Conservation (phyloP, 2,888 invertebrate genomes). For the Drosophila cognata region DNA sequence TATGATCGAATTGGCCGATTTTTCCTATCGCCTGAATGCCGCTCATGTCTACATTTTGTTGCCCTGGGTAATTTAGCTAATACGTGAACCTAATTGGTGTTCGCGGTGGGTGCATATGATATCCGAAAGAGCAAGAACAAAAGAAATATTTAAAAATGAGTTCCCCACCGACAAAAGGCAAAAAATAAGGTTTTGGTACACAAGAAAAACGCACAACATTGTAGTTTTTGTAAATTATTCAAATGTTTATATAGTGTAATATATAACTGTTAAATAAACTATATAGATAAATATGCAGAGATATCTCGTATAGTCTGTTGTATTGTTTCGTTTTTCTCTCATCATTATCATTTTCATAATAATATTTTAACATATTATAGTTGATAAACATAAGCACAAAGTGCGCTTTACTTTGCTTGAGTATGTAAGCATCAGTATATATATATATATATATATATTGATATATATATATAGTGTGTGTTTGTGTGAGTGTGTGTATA, state of each 20-base stretch:
- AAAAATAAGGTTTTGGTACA: background rate
- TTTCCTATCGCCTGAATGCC: background rate
- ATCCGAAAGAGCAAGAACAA: background rate
- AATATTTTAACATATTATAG: conserved; percentile 28
- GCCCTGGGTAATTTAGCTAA: background rate
- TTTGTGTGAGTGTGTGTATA: conserved; percentile 21
- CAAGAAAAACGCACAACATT: conserved; percentile 23
- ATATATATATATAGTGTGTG: conserved; percentile 21
- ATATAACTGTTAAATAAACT: conserved; percentile 54
- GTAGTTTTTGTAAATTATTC: conserved; percentile 47
- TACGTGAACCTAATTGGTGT: background rate
- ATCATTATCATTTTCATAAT: conserved; percentile 20
- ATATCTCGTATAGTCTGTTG: conserved; percentile 38
- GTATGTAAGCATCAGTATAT: conserved; percentile 49
- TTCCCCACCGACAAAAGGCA: background rate
- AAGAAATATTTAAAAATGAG: background rate
- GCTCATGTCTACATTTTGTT: background rate
- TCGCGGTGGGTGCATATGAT: background rate
- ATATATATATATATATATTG: background rate
- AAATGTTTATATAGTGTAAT: conserved; percentile 52
- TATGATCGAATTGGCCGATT: background rate
- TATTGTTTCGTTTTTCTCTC: conserved; percentile 23
- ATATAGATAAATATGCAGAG: conserved; percentile 26
- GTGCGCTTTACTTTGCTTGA: conserved; percentile 53
- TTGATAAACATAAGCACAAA: conserved; percentile 37